phyloP scores from a whole-genome alignment of 2,888 invertebrate species.

The Melipona beecheii region DNA sequence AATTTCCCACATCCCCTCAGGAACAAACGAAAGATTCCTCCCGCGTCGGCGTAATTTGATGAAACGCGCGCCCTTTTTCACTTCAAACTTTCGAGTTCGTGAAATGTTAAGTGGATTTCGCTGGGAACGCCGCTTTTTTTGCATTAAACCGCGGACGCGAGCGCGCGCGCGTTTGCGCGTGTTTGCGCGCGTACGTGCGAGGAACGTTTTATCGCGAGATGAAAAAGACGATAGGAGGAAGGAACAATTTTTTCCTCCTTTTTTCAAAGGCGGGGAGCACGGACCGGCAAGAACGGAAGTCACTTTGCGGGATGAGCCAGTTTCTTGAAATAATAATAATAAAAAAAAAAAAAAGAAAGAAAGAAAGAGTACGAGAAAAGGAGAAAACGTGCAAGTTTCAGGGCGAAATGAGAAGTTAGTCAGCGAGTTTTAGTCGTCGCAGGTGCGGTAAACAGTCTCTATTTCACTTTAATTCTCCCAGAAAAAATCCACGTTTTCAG shows the following conservation, averaged over 20 bases:
- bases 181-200: neutral
- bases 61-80: constrained; percentile 7
- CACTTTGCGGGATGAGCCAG: constrained; percentile 53
- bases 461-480: constrained; percentile 55
- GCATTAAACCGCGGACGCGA: constrained; percentile 20
- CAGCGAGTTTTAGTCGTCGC: constrained; percentile 47
- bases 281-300: constrained; percentile 56
- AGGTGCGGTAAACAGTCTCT: constrained; percentile 62
- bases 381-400: neutral
- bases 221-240: constrained; percentile 25
- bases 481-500: constrained; percentile 39
- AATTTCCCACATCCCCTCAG: neutral
- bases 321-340: constrained; percentile 40
- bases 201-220: constrained; percentile 27
- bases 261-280: constrained; percentile 30
- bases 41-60: neutral
- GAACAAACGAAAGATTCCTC: neutral
- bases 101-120: constrained; percentile 30
- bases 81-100: constrained; percentile 9
- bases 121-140: neutral
- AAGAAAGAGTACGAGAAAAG: neutral
- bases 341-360: neutral
- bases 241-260: constrained; percentile 36
- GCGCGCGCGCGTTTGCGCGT: neutral
- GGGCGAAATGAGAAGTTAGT: constrained; percentile 49